These are phyloP conservation scores for Tenualosa thibaudeaui DNA, from an alignment of 2,797 vertebrate species.

Conservation along the genomic window DNA sequence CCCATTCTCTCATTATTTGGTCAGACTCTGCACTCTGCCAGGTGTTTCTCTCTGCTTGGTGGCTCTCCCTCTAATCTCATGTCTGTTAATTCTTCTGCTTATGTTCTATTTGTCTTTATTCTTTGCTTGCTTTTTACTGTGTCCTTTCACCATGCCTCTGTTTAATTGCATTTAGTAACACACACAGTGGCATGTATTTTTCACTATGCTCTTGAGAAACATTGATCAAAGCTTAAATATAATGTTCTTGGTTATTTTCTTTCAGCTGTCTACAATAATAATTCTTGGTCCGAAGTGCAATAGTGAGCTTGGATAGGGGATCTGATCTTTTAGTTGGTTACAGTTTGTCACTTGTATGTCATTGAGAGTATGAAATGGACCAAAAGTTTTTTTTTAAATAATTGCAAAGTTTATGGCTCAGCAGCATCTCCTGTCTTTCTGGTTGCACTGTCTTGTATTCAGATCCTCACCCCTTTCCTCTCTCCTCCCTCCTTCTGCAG, in stretches of 20 bases:
- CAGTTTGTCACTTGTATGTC: not conserved
- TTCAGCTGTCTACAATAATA: not conserved
- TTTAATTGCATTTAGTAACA: not conserved
- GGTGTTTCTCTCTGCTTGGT: not conserved
- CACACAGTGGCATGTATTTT: not conserved
- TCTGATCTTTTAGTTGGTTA: too few relatives aligned
- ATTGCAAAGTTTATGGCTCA: not conserved
- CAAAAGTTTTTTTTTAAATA: not conserved
- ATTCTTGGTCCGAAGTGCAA: not conserved
- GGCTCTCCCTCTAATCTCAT: too few relatives aligned
- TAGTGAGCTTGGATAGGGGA: too few relatives aligned
- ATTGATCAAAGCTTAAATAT: too few relatives aligned
- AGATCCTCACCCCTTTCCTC: not conserved
- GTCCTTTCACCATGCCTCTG: not conserved
- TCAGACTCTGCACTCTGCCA: not conserved
- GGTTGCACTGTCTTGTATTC: not conserved
- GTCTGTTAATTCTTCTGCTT: too few relatives aligned
- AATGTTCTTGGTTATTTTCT: not conserved
- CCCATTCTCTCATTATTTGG: conserved; percentile 1
- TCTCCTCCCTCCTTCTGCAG: not conserved
- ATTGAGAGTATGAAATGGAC: not conserved
- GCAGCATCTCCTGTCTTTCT: not conserved
- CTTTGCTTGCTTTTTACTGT: not conserved
- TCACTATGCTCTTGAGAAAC: too few relatives aligned
- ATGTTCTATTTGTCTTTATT: not conserved